Conservation (phyloP, 2,888 invertebrate species). For the Lithophane leautieri region DNA sequence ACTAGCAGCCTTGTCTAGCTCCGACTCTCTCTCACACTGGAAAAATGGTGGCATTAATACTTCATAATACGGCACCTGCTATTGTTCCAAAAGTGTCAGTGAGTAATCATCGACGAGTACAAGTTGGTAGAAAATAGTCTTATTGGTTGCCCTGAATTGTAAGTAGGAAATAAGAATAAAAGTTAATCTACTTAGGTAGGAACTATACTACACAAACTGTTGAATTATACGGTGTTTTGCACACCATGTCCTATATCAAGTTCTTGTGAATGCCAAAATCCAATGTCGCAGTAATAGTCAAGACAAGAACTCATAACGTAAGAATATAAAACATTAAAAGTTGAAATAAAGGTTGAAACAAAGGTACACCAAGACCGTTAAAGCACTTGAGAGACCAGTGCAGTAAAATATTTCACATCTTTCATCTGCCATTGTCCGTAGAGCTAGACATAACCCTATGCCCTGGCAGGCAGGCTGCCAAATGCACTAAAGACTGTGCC, state of each 20-base stretch:
- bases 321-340: conserved; percentile 44
- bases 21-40: too few species aligned
- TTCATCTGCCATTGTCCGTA: conserved; percentile 58
- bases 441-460: conserved; percentile 58
- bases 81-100: too few species aligned
- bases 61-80: too few species aligned
- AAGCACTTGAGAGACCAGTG: conserved; percentile 52
- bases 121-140: too few species aligned
- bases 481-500: conserved; percentile 68
- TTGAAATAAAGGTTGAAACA: conserved; percentile 42
- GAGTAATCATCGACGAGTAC: too few species aligned
- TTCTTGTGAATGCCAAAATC: background rate
- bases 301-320: conserved; percentile 16
- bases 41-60: too few species aligned
- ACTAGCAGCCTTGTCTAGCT: too few species aligned
- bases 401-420: conserved; percentile 61
- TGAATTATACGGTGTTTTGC: background rate
- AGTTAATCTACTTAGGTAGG: too few species aligned
- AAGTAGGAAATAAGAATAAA: too few species aligned
- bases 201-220: too few species aligned
- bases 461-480: conserved; percentile 71
- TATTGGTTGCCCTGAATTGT: too few species aligned
- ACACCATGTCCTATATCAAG: conserved; percentile 8
- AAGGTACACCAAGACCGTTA: conserved; percentile 35
- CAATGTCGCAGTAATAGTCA: conserved; percentile 18